Percentiles rank a stretch among this genome's conserved stretches.
Conservation (phyloP, 2,113 vertebrate species). For the Martes martes region DNA sequence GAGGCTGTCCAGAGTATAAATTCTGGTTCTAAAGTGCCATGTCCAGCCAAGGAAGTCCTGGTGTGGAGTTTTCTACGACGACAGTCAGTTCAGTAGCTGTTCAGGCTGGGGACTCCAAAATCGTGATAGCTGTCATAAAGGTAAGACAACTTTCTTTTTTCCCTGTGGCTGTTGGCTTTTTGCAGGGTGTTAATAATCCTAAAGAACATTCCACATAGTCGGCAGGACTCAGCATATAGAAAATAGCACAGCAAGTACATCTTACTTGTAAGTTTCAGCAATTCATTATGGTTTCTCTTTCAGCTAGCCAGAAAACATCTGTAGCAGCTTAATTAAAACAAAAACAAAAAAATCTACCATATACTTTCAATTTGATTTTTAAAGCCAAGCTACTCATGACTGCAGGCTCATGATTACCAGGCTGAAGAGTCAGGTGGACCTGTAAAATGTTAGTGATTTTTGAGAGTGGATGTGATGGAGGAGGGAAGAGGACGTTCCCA, state of each 20-base stretch:
- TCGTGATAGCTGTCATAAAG: constrained; percentile 89
- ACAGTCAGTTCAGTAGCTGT: constrained; percentile 89
- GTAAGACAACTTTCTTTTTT: constrained; percentile 79
- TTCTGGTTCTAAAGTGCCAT: constrained; percentile 71
- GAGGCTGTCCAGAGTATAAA: constrained; percentile 49
- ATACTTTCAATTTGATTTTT: constrained; percentile 7
- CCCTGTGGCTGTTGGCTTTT: neutral
- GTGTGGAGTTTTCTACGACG: constrained; percentile 83
- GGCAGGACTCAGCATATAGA: neutral
- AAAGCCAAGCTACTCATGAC: neutral
- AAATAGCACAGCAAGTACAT: neutral
- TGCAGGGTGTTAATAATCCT: neutral
- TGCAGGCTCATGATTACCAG: neutral
- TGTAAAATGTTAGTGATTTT: neutral
- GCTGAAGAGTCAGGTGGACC: neutral
- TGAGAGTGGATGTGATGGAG: neutral
- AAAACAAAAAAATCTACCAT: neutral
- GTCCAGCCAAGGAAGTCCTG: constrained; percentile 76
- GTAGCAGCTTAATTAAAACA: neutral
- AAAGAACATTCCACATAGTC: neutral
- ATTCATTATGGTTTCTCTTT: neutral
- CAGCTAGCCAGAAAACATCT: neutral
- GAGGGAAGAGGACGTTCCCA: neutral
- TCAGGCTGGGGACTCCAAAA: constrained; percentile 87
- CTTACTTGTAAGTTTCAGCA: neutral